Base-by-base conservation (phyloP, 1,140 invertebrate species). In the Spodoptera frugiperda region DNA sequence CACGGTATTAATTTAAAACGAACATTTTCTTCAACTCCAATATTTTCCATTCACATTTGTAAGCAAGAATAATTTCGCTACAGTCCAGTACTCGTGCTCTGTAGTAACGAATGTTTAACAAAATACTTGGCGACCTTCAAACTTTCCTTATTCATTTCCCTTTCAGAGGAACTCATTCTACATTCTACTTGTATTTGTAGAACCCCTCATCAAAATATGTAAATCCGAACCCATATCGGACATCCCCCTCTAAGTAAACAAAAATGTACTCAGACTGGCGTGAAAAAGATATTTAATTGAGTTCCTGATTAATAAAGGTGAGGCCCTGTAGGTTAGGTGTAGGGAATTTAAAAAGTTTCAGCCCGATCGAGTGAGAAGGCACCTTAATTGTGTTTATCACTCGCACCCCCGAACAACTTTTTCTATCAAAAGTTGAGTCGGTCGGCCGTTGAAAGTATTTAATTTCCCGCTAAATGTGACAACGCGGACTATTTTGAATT, bases 381-480 rank as follows among this genome's bases (percentile, higher is more conserved):
- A 14, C 67, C 19, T 55, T 81, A 78, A 78, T 81, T 78, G 68
- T 81, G 77, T 81, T 81, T 81, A 78, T 74, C 67, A 76, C 61
- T 65, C 48, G 67, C 48, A 39, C 73, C 57, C 59, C 73, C 30
- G 54, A 49, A 19, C 65, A 81, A 81, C 79, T 81, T 81, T 81
- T 81, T 81, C 79, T 81, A 81, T 81, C 77, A 78, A 81, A 78
- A 81, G 77, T 81, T 81, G 33, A 67, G 55, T 59, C 61, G 44
- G 59, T 73, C 46, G 19, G 61, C 44, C 51, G 78, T 59, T 59
- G n/a, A 76, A 73, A 68, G 65, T 76, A 76, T 81, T 81, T 81
- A 67, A 78, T 81, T 78, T 78, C 61, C 61, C 44, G 61, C 63
- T 70, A 59, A 78, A 78, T 73, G 72, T 75, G 71, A 75, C 77